Evolutionary conservation across 92 coral and sea anemone species (phyloP).

Genomic region (Palythoa caribaeorum): DNA sequence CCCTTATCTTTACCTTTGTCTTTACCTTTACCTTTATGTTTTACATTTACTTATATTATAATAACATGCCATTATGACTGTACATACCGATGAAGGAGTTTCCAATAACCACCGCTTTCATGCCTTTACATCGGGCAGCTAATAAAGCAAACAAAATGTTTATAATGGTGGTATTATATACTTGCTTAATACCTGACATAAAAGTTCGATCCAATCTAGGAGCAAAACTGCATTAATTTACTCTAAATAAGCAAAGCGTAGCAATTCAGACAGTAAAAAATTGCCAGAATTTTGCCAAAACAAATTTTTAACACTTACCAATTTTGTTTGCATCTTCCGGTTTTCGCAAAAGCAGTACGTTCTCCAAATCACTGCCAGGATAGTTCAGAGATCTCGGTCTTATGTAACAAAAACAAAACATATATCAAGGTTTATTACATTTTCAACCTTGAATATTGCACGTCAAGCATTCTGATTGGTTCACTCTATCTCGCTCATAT

Average conservation of each 20-base stretch:
- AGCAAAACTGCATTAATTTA: neutral
- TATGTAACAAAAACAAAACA: neutral
- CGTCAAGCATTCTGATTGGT: too few species aligned
- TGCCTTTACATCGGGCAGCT: slow-evolving; percentile 84
- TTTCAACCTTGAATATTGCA: neutral
- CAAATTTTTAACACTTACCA: slow-evolving; percentile 51
- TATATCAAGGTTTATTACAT: neutral
- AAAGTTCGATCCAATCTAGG: neutral
- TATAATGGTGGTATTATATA: neutral
- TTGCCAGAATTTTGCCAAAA: neutral
- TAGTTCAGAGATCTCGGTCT: slow-evolving; percentile 83
- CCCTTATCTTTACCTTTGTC: too few species aligned
- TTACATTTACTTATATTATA: too few species aligned
- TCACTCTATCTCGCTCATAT: too few species aligned
- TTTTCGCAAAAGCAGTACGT: slow-evolving; percentile 80
- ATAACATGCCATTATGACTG: neutral
- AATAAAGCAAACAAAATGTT: neutral
- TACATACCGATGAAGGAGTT: slow-evolving; percentile 92
- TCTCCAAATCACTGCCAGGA: slow-evolving; percentile 89
- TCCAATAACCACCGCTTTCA: slow-evolving; percentile 88
- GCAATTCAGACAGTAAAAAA: neutral
- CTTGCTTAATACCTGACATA: neutral
- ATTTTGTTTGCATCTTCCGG: slow-evolving; percentile 96
- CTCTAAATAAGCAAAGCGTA: too few species aligned
- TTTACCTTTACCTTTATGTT: too few species aligned